Base-by-base conservation (phyloP, 2,797 vertebrate species). In the Morus bassanus region DNA sequence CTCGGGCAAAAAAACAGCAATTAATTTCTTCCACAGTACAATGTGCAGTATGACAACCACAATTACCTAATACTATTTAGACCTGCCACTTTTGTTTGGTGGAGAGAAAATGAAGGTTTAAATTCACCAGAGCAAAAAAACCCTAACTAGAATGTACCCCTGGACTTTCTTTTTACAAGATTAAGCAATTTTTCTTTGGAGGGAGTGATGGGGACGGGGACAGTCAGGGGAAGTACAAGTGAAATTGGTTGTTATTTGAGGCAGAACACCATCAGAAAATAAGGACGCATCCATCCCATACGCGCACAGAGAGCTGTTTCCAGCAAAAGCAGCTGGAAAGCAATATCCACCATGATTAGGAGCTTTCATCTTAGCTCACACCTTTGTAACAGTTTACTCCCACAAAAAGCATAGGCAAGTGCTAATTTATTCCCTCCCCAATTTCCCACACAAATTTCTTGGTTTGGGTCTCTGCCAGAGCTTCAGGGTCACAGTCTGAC, bases 41-140 rank as follows among this genome's bases (percentile, higher is more conserved):
- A 93, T 89, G 96, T 92, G 96, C 94, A 91, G 59, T 78, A 64
- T 43, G 96, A 97, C 97, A 97, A 90, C 96, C 88, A 90, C 97
- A 97, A 97, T 97, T 97, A 97, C 96, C 95, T 97, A 97, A 97
- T 96, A 91, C 94, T 96, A 67, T 93, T 97, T 97, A 96, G 96
- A 96, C 93, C 97, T 97, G 94, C 68, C 33, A 73, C 93, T 97
- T 92, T 63, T 88, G 82, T 96, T 92, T 74, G 91, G 91, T 85
- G 85, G 73, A 93, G 60, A 94, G 95, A 97, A 97, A 98, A 97
- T 78, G 79, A 96, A 96, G 96, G 94, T 96, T 97, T 96, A 93
- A 30, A 60, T 96, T 94, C 95, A 95, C 73, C 85, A 41, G 46
- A 91, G 51, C 7, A 4, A 24, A 83, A 9, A 45, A 10, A 33